Conservation (phyloP, 2,113 vertebrate species). For the Mus spicilegus region DNA sequence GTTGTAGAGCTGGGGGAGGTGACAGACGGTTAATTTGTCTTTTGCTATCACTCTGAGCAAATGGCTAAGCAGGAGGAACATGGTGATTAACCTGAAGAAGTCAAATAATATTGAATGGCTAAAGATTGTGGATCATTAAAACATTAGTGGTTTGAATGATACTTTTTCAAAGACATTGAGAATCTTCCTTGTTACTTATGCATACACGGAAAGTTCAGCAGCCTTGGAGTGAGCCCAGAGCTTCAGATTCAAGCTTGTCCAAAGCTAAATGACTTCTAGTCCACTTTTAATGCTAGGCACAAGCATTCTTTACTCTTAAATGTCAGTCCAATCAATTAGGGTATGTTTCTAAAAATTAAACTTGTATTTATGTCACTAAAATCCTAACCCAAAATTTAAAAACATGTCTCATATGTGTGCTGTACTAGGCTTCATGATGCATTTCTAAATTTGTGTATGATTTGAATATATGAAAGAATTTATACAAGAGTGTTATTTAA, state of each 20-base stretch:
- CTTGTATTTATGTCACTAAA: conserved; percentile 82
- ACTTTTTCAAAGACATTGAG: conserved; percentile 35
- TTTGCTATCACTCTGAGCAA: conserved; percentile 2
- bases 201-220: conserved; percentile 14
- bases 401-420: conserved; percentile 77
- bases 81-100: neutral
- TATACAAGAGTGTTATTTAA: conserved; percentile 92
- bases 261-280: conserved; percentile 64
- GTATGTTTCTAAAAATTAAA: conserved; percentile 81
- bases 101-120: neutral
- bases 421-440: conserved; percentile 85
- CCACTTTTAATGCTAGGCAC: conserved; percentile 75
- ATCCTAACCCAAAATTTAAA: conserved; percentile 80
- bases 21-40: neutral
- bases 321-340: conserved; percentile 80
- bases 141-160: conserved; percentile 34
- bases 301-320: conserved; percentile 71
- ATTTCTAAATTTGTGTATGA: conserved; percentile 89
- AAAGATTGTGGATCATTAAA: conserved; percentile 10
- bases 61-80: conserved; percentile 16
- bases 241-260: conserved; percentile 47
- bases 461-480: conserved; percentile 91
- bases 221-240: conserved; percentile 68
- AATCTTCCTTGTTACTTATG: neutral
- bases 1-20: neutral